Base-by-base conservation (phyloP, 2,797 vertebrate species). In the Harpagifer antarcticus region DNA sequence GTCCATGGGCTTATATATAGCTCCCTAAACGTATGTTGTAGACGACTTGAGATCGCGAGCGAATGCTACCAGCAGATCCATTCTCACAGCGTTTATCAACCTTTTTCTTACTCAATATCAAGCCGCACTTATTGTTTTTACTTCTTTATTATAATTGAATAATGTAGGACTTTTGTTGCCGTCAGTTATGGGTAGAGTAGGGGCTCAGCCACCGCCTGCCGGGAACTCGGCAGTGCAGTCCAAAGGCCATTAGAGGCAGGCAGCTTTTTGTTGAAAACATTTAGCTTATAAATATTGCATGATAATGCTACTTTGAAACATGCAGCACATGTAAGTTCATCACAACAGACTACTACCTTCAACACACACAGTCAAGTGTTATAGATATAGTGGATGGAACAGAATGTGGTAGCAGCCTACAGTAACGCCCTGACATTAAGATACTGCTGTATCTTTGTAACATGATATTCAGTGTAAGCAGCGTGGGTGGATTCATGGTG, bases 381-480 rank as follows among this genome's bases (percentile, higher is more conserved):
- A 53, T 40, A 49, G 20, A 57, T 50, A 50, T 37, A 55, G 50
- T 68, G 45, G 23, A 57, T 31, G 31, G 20, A 9, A 42, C 2
- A 54, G 16, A 49, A 44, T 11, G 11, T 9, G 1, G 8, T 58
- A 66, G 31, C 27, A n/a, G 43, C 47, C 23, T 20, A 50, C 50
- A 62, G 53, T 68, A 42, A 17, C n/a, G 2, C 23, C 42, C 50
- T 31, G 19, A 14, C 47, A 71, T 47, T 37, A 72, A 59, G 2
- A 23, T 27, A 10, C 55, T 20, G 50, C 1, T 61, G 31, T 79
- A 47, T 70, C 76, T 64, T 0, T 77, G 84, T 68, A 84, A 89
- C 48, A 31, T 67, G 76, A 88, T 78, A 78, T 68, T 10, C 42
- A 44, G 3, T 68, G 54, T 67, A 55, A 54, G 66, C 50, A 53